Conservation (phyloP, 2,888 invertebrate genomes). For the Empis livida region DNA sequence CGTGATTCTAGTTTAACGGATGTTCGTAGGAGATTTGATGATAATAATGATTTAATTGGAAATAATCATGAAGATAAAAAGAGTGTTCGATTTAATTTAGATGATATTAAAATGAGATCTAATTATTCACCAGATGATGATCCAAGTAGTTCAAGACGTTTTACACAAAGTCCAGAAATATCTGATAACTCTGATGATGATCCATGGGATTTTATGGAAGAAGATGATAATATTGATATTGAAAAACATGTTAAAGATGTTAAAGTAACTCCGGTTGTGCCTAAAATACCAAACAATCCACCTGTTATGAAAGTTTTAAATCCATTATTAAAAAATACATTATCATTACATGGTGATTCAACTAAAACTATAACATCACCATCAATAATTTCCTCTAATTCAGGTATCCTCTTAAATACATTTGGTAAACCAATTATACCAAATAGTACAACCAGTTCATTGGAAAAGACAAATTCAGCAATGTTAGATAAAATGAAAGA, state of each 20-base stretch:
- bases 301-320: not conserved
- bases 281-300: slow-evolving; percentile 17
- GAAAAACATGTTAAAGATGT: slow-evolving; percentile 33
- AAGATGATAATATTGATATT: slow-evolving; percentile 23
- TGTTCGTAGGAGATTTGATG: slow-evolving; percentile 15
- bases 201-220: slow-evolving; percentile 23
- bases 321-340: not conserved
- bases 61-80: slow-evolving; percentile 56
- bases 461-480: slow-evolving; percentile 11
- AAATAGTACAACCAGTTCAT: slow-evolving; percentile 5
- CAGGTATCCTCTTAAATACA: too few species aligned
- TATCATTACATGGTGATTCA: not conserved
- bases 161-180: slow-evolving; percentile 25
- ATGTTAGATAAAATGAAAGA: slow-evolving; percentile 27
- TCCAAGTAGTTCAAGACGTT: slow-evolving; percentile 19
- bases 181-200: slow-evolving; percentile 25
- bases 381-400: not conserved
- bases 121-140: slow-evolving; percentile 24
- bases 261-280: slow-evolving; percentile 29
- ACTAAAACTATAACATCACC: not conserved
- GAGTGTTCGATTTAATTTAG: slow-evolving; percentile 54
- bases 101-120: slow-evolving; percentile 17
- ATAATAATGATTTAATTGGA: slow-evolving; percentile 4
- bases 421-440: too few species aligned
- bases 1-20: slow-evolving; percentile 43